phyloP scores from a whole-genome alignment of 2,888 invertebrate genomes.

The Callyntrura sp. region DNA sequence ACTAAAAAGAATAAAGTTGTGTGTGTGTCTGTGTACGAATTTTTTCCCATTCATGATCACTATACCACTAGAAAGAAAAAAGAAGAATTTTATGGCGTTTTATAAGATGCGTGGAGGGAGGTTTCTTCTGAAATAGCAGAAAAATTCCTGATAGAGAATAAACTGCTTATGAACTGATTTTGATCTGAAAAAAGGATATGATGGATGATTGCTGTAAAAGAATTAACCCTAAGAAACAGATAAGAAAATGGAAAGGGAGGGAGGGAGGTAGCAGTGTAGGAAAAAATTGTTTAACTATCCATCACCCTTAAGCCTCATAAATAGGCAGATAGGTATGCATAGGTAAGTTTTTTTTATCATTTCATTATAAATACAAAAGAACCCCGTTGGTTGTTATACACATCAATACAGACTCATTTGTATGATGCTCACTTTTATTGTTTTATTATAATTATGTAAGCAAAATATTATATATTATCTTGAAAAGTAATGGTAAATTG shows the following conservation, averaged over 20 bases:
- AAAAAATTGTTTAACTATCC: neutral
- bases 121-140: constrained; percentile 54
- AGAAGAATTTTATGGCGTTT: constrained; percentile 50
- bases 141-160: constrained; percentile 59
- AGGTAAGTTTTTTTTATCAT: constrained; percentile 3
- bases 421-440: neutral
- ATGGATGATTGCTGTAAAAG: constrained; percentile 76
- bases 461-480: neutral
- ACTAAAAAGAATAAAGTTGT: constrained; percentile 15
- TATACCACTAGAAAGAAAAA: constrained; percentile 34
- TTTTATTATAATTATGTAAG: neutral
- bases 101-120: constrained; percentile 72
- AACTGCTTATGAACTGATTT: constrained; percentile 73
- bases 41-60: constrained; percentile 21
- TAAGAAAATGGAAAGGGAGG: constrained; percentile 22
- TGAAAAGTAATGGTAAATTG: neutral
- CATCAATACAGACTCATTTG: neutral
- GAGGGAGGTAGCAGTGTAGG: neutral
- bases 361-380: neutral
- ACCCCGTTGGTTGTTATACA: neutral
- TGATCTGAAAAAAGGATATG: constrained; percentile 77
- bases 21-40: constrained; percentile 37
- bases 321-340: constrained; percentile 6
- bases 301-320: constrained; percentile 13
- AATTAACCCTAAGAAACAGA: constrained; percentile 40